Conservation (phyloP, 2,797 vertebrate species). For the Apodemus agrarius region DNA sequence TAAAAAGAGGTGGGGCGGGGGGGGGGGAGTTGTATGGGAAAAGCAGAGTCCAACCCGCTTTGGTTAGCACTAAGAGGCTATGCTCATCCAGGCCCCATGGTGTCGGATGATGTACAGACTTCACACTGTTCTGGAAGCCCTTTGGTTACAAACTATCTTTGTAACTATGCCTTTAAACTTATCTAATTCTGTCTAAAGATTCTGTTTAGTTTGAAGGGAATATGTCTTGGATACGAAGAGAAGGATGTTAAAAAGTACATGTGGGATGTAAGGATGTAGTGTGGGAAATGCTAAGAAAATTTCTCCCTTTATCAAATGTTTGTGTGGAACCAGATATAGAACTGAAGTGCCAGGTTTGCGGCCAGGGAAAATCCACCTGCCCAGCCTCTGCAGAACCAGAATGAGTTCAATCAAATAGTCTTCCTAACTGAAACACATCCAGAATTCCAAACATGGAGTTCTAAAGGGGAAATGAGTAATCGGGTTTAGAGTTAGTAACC, state of each 20-base stretch:
- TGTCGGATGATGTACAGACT: not conserved
- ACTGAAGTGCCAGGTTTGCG: not conserved
- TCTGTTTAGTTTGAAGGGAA: not conserved
- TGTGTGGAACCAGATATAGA: not conserved
- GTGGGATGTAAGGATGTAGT: not conserved
- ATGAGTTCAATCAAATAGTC: not conserved
- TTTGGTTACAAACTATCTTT: not conserved
- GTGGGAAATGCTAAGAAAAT: not conserved
- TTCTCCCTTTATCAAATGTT: not conserved
- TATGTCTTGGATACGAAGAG: not conserved
- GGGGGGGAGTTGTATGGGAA: not conserved
- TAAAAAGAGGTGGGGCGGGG: not conserved
- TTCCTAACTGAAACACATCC: not conserved
- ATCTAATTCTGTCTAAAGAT: not conserved
- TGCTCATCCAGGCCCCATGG: not conserved
- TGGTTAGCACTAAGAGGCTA: not conserved
- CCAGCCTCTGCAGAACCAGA: not conserved
- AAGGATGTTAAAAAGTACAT: not conserved
- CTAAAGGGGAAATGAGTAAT: constrained; percentile 50
- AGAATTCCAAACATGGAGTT: constrained; percentile 41
- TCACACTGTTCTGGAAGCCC: not conserved
- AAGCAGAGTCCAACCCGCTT: constrained; percentile 19
- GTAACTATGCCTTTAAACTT: not conserved
- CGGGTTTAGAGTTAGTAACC: not conserved
- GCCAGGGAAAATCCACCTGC: not conserved